Conservation (phyloP, 2,113 vertebrate genomes). For the Scalopus aquaticus region DNA sequence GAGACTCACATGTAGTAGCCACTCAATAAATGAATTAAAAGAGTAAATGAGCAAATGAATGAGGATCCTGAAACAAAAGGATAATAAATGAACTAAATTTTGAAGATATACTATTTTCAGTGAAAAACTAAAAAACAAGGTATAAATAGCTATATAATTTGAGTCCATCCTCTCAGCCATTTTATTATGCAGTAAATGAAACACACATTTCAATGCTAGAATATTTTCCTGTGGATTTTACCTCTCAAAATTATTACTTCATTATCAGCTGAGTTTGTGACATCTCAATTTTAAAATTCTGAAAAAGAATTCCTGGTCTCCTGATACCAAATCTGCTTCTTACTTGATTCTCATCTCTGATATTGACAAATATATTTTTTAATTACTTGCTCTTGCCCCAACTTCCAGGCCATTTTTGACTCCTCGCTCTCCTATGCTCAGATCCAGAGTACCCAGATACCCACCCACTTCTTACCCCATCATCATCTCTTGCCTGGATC, state of each 20-base stretch:
- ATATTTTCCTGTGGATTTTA: neutral
- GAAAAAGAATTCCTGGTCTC: neutral
- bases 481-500: neutral
- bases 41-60: neutral
- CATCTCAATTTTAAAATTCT: neutral
- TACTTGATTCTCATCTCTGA: neutral
- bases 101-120: neutral
- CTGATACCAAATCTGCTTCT: neutral
- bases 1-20: neutral
- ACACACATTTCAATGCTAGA: neutral
- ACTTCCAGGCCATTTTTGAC: neutral
- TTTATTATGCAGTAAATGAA: neutral
- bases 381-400: neutral
- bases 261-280: neutral
- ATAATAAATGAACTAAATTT: neutral
- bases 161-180: neutral
- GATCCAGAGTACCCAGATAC: neutral
- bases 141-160: neutral
- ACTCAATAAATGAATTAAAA: neutral
- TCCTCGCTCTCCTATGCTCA: neutral
- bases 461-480: neutral
- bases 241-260: neutral
- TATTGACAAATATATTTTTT: neutral
- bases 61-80: neutral
- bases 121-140: neutral